phyloP scores from a whole-genome alignment of 35 echinoderm and acorn worm genomes.

The Diadema setosum region DNA sequence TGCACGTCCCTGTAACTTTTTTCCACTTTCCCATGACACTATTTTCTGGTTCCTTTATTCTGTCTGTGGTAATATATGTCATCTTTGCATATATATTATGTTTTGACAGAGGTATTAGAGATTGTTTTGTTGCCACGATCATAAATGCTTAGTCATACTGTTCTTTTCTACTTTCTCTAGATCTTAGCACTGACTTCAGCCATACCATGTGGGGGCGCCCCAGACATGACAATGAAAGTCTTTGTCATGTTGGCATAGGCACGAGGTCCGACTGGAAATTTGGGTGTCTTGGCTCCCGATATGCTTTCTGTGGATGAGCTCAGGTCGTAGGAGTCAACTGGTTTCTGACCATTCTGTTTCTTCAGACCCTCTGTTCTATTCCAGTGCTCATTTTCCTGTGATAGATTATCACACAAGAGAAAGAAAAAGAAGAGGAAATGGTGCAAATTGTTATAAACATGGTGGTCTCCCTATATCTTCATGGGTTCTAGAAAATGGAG shows the following conservation, averaged over 20 bases:
- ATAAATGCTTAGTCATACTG: not conserved
- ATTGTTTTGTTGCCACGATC: not conserved
- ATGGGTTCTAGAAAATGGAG: no score
- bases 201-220: conserved; percentile 75
- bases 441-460: not conserved
- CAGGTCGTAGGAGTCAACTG: conserved; percentile 25
- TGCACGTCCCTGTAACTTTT: no score
- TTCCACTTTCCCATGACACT: not conserved
- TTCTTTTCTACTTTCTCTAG: no score
- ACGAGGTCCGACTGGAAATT: conserved; percentile 85
- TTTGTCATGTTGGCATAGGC: conserved; percentile 74
- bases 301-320: conserved; percentile 68
- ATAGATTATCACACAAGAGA: no score
- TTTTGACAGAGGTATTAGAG: not conserved
- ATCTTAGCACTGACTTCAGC: no score
- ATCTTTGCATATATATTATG: not conserved
- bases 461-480: no score
- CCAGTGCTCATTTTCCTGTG: conserved; percentile 87
- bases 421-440: not conserved
- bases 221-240: conserved; percentile 65
- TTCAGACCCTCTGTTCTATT: conserved; percentile 62
- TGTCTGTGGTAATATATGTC: not conserved
- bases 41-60: not conserved
- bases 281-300: conserved; percentile 56
- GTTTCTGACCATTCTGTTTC: conserved; percentile 26